A percentile compares a stretch with the other conserved stretches of the same genome.
Evolutionary conservation across 2,113 vertebrate genomes (phyloP).

Genomic region (Gnathonemus echidnorhynchus): DNA sequence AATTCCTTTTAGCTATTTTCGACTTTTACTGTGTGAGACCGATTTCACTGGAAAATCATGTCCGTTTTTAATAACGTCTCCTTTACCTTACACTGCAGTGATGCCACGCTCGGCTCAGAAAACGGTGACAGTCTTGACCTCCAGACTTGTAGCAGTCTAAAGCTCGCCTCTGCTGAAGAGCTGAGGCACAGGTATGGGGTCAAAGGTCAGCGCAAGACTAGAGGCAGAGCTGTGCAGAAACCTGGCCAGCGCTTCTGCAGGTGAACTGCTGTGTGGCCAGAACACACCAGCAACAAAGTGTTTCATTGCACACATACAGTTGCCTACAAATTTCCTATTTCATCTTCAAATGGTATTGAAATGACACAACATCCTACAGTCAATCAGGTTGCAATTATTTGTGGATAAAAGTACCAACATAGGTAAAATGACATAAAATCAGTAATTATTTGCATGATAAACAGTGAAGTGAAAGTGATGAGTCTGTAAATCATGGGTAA

Average conservation of each 20-base stretch:
- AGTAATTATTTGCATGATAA: neutral
- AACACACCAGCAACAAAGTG: neutral
- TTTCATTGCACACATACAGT: neutral
- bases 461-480: neutral
- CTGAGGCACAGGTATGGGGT: conserved; percentile 18
- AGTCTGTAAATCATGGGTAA: neutral
- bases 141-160: neutral
- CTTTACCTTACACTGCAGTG: neutral
- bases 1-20: neutral
- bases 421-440: neutral
- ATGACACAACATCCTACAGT: neutral
- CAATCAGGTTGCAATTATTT: neutral
- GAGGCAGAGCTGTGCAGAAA: conserved; percentile 18
- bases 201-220: conserved; percentile 16
- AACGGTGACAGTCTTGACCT: neutral
- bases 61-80: neutral
- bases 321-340: neutral
- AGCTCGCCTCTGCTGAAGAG: neutral
- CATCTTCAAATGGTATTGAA: neutral
- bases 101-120: neutral
- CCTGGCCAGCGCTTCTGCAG: neutral
- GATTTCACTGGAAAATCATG: neutral
- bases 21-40: neutral
- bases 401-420: neutral
- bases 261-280: neutral